Evolutionary conservation across 2,888 invertebrate genomes (phyloP).

Genomic region (Cyrtodaria siliqua): DNA sequence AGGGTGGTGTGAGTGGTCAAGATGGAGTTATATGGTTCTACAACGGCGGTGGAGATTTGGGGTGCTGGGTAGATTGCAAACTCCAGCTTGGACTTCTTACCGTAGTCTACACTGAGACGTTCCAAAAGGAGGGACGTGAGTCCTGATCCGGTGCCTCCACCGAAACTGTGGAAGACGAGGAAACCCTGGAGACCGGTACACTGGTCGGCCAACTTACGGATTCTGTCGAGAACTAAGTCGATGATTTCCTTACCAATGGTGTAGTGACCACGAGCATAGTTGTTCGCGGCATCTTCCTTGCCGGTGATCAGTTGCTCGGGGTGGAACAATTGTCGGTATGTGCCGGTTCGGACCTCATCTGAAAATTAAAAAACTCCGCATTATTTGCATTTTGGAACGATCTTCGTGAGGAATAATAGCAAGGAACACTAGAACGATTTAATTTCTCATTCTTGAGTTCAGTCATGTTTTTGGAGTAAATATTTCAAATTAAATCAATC

Average conservation of each 20-base stretch:
- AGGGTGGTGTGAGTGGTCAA: conserved; percentile 83
- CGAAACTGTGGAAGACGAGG: conserved; percentile 84
- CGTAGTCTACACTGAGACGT: conserved; percentile 77
- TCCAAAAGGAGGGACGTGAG: conserved; percentile 85
- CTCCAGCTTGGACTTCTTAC: conserved; percentile 83
- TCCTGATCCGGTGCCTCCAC: conserved; percentile 84
- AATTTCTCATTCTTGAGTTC: no score
- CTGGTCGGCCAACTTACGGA: conserved; percentile 86
- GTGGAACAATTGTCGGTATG: conserved; percentile 97
- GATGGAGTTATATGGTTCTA: conserved; percentile 83
- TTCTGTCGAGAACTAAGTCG: conserved; percentile 87
- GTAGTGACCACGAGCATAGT: conserved; percentile 99
- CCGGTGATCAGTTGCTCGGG: conserved; percentile 98
- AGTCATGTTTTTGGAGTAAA: no score
- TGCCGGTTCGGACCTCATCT: conserved; percentile 86
- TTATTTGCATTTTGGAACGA: no score
- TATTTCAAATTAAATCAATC: no score
- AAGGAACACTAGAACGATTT: no score
- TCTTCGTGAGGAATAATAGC: no score
- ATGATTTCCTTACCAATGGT: conserved; percentile 95
- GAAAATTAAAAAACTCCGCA: no score
- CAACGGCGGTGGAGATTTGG: conserved; percentile 82
- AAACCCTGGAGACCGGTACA: conserved; percentile 84
- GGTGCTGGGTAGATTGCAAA: conserved; percentile 84
- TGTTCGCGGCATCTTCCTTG: conserved; percentile 99